Percentiles rank a stretch among this genome's conserved stretches.
phyloP scores from a whole-genome alignment of 2,888 invertebrate species.

The Lasioglossum marginatum region DNA sequence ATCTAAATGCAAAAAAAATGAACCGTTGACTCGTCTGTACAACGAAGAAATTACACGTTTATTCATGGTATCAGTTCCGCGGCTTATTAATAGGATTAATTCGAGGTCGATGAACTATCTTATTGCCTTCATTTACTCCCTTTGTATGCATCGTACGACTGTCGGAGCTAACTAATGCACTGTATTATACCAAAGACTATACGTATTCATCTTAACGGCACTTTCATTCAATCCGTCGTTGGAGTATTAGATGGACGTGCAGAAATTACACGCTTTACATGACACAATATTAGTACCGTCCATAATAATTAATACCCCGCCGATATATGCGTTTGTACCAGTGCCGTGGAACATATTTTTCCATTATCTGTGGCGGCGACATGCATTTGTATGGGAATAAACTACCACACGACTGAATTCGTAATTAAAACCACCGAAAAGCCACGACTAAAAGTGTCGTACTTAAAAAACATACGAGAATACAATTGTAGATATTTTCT shows the following conservation, averaged over 20 bases:
- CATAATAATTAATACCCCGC: conserved; percentile 66
- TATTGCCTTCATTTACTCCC: conserved; percentile 66
- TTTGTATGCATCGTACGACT: conserved; percentile 69
- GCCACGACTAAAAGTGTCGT: neutral
- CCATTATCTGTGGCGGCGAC: conserved; percentile 29
- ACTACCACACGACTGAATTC: neutral
- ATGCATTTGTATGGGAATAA: too few relatives aligned
- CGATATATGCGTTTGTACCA: conserved; percentile 58
- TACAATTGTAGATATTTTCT: neutral
- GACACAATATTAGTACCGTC: conserved; percentile 69
- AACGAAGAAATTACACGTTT: conserved; percentile 18
- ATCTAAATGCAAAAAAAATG: conserved; percentile 10
- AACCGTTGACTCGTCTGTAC: neutral
- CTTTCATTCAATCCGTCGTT: conserved; percentile 73
- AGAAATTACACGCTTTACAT: conserved; percentile 68
- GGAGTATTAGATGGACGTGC: conserved; percentile 65
- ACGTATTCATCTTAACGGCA: conserved; percentile 73
- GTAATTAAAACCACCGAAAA: neutral
- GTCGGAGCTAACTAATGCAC: conserved; percentile 71
- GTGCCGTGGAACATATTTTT: conserved; percentile 40
- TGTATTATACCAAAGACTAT: conserved; percentile 70
- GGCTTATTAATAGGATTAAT: conserved; percentile 71
- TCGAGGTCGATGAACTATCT: conserved; percentile 69
- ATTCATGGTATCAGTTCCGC: conserved; percentile 47
- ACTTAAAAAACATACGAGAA: neutral